A percentile compares a stretch with the other conserved stretches of the same genome.
These are phyloP conservation scores for Stenodera caucasica DNA, from an alignment of 2,888 invertebrate species.

Conservation along the genomic window DNA sequence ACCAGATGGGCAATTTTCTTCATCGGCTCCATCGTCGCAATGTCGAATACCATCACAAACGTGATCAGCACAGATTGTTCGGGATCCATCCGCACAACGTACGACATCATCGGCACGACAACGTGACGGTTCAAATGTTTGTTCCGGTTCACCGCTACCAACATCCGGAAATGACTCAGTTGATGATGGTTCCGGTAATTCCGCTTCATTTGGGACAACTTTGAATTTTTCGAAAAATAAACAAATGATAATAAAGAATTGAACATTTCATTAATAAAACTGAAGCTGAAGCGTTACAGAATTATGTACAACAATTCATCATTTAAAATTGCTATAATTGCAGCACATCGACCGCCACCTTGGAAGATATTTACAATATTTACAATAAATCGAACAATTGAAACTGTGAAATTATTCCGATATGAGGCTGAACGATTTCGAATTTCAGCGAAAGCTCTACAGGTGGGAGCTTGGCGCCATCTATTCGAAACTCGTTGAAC, in stretches of 20 bases:
- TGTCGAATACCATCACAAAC: slow-evolving; percentile 67
- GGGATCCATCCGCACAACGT: slow-evolving; percentile 57
- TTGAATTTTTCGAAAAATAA: background rate
- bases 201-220: slow-evolving; percentile 13
- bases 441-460: background rate
- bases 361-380: background rate
- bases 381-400: background rate
- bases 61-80: slow-evolving; percentile 61
- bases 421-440: background rate
- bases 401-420: background rate
- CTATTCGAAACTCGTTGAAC: background rate
- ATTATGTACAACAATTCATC: too few species aligned
- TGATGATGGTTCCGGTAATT: slow-evolving; percentile 21
- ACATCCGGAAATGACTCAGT: slow-evolving; percentile 12
- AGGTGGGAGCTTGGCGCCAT: background rate
- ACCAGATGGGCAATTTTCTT: slow-evolving; percentile 59
- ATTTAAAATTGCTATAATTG: too few species aligned
- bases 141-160: slow-evolving; percentile 37
- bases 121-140: slow-evolving; percentile 34
- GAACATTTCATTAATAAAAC: background rate
- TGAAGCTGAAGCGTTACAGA: slow-evolving; percentile 2
- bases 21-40: slow-evolving; percentile 72
- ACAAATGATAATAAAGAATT: background rate
- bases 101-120: slow-evolving; percentile 61
- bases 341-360: background rate